These are phyloP conservation scores for Tetragonula carbonaria DNA, from an alignment of 2,888 invertebrate species.

Conservation along the genomic window DNA sequence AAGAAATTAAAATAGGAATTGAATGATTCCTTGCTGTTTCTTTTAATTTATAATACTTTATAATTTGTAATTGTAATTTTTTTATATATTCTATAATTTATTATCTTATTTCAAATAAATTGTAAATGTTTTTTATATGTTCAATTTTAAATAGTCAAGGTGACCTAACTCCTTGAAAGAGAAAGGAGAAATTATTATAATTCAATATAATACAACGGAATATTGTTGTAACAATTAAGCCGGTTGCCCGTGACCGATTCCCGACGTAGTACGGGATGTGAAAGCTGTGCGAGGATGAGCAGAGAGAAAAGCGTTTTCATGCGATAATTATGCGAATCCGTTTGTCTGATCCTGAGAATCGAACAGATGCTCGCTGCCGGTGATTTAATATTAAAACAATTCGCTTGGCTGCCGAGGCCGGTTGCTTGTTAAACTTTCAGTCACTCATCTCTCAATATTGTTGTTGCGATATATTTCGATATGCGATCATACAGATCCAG, in stretches of 20 bases:
- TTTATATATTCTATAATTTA: too few relatives aligned
- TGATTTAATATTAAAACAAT: conserved; percentile 52
- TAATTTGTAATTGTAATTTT: too few relatives aligned
- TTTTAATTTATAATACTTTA: too few relatives aligned
- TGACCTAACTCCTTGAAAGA: neutral
- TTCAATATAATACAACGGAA: neutral
- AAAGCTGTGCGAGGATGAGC: neutral
- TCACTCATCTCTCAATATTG: conserved; percentile 34
- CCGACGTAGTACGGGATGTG: neutral
- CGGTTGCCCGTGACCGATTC: neutral
- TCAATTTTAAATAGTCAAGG: too few relatives aligned
- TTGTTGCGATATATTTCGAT: neutral
- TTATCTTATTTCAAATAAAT: too few relatives aligned
- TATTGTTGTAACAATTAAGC: conserved; percentile 27
- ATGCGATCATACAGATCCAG: too few relatives aligned
- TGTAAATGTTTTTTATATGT: too few relatives aligned
- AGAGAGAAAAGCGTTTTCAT: neutral
- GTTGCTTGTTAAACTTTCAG: conserved; percentile 27
- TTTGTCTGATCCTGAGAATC: conserved; percentile 52
- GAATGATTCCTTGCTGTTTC: too few relatives aligned
- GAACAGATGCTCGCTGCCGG: conserved; percentile 48
- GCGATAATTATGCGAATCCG: conserved; percentile 58
- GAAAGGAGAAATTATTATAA: neutral
- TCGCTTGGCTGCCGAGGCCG: conserved; percentile 10
- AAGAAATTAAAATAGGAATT: too few relatives aligned